Percentiles rank a stretch among this genome's conserved stretches.
These are phyloP conservation scores for Acanthacorydalis orientalis DNA, from an alignment of 2,888 invertebrate species.

Conservation along the genomic window DNA sequence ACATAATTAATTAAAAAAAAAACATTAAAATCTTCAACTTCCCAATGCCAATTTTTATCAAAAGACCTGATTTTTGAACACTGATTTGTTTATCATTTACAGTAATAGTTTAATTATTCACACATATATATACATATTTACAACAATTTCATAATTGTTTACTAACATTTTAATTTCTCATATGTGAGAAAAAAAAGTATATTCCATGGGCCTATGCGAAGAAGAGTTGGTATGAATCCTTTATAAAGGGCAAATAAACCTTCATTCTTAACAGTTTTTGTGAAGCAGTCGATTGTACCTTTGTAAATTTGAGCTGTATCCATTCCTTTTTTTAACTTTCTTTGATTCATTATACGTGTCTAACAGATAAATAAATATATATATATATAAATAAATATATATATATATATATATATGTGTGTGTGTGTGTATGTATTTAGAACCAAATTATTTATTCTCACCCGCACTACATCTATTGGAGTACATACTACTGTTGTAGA, in stretches of 20 bases:
- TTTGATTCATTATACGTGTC: slow-evolving; percentile 93
- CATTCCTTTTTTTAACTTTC: slow-evolving; percentile 32
- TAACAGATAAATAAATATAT: slow-evolving; percentile 26
- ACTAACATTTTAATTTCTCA: slow-evolving; percentile 58
- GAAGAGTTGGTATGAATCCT: slow-evolving; percentile 90
- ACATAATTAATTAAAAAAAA: no score
- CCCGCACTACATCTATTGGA: slow-evolving; percentile 84
- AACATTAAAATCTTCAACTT: no score
- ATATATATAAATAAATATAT: neutral
- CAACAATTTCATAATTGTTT: no score
- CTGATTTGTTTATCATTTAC: no score
- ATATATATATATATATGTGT: neutral
- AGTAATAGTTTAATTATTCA: no score
- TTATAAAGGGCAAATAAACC: slow-evolving; percentile 80
- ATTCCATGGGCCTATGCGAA: slow-evolving; percentile 95
- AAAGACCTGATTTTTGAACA: no score
- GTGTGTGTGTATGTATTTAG: neutral
- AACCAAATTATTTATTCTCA: slow-evolving; percentile 29
- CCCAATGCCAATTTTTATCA: no score
- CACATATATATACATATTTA: no score
- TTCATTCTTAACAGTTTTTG: slow-evolving; percentile 71
- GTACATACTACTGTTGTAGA: slow-evolving; percentile 88
- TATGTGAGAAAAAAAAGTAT: slow-evolving; percentile 90
- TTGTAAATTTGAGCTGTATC: slow-evolving; percentile 48
- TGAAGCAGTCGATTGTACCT: slow-evolving; percentile 54